Conservation (phyloP, 2,113 vertebrate genomes). For the Gymnarchus niloticus region DNA sequence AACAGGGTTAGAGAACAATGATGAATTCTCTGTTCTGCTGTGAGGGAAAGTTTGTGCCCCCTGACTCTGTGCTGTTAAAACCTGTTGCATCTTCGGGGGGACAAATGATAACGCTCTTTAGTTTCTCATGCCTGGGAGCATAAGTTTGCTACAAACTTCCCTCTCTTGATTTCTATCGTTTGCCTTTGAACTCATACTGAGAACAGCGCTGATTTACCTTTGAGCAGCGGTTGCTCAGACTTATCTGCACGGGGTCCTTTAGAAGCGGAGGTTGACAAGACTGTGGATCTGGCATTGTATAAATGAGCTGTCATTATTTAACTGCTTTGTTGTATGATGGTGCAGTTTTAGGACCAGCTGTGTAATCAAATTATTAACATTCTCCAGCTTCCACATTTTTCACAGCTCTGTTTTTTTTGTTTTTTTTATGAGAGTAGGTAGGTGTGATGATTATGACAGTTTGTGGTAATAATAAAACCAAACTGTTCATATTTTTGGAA, state of each 20-base stretch:
- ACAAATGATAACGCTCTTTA: neutral
- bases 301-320: neutral
- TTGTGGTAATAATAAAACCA: constrained; percentile 30
- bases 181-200: neutral
- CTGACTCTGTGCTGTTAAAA: neutral
- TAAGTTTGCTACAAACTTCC: neutral
- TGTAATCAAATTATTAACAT: neutral
- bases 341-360: neutral
- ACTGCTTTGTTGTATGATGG: neutral
- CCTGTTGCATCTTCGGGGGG: neutral
- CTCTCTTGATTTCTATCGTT: neutral
- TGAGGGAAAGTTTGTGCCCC: neutral
- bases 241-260: too few species aligned
- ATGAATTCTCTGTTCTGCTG: neutral
- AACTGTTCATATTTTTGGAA: constrained; percentile 6
- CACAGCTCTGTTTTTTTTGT: neutral
- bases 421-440: neutral
- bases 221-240: neutral
- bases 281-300: too few species aligned
- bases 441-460: constrained; percentile 12
- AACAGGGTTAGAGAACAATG: neutral
- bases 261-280: too few species aligned
- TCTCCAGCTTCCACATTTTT: neutral
- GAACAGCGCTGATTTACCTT: too few species aligned
- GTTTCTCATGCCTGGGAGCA: neutral